A percentile compares a stretch with the other conserved stretches of the same genome.
phyloP scores from a whole-genome alignment of 2,113 vertebrate species.

The Zosterops japonicus region DNA sequence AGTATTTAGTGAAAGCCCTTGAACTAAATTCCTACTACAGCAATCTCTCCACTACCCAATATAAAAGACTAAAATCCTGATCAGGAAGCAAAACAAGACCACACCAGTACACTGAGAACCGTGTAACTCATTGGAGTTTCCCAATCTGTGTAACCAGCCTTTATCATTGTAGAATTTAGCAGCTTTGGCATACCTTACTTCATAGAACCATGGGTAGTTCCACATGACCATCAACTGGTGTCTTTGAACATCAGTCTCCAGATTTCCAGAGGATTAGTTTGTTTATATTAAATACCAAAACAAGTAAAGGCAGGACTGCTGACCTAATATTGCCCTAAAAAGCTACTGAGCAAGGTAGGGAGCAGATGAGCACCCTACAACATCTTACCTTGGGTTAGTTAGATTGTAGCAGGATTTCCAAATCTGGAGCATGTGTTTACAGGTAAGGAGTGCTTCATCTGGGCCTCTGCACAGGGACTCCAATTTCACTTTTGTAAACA shows the following conservation, averaged over 20 bases:
- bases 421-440: constrained; percentile 98
- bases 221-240: neutral
- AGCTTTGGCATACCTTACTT: neutral
- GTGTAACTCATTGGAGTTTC: neutral
- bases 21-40: neutral
- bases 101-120: neutral
- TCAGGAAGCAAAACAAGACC: neutral
- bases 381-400: constrained; percentile 91
- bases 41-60: neutral
- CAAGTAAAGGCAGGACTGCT: neutral
- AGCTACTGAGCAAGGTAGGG: neutral
- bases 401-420: constrained; percentile 99
- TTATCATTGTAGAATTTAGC: neutral
- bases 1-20: neutral
- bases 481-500: constrained; percentile 97
- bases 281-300: neutral
- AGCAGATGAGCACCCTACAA: neutral
- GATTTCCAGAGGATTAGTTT: neutral
- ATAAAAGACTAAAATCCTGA: neutral
- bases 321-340: neutral
- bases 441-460: constrained; percentile 93
- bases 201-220: neutral
- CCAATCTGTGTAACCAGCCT: neutral
- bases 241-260: neutral
- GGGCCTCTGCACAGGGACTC: constrained; percentile 92